Conservation (phyloP, 2,888 invertebrate species). For the Eremobia ochroleuca region DNA sequence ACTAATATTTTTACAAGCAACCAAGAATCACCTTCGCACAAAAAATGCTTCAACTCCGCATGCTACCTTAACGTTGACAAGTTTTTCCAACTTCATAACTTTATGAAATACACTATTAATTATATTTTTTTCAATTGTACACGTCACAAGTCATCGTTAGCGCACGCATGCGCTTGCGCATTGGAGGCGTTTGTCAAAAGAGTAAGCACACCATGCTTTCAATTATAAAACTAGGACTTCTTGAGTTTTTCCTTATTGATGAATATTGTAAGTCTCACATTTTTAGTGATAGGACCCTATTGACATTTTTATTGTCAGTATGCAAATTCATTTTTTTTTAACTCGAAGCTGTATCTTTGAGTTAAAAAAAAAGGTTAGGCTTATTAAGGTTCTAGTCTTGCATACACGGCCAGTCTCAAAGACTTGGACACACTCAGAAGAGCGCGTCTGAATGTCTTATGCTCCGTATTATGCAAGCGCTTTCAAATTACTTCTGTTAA, state of each 20-base stretch:
- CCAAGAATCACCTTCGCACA: background rate
- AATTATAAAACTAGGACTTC: background rate
- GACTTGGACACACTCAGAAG: background rate
- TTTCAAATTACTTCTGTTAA: background rate
- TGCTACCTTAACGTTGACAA: background rate
- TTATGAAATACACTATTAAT: conserved; percentile 47
- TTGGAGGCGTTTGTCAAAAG: conserved; percentile 18
- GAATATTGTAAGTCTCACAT: background rate
- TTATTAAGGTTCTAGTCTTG: background rate
- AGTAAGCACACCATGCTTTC: conserved; percentile 25
- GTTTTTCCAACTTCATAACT: conserved; percentile 26
- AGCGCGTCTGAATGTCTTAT: background rate
- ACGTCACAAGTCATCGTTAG: conserved; percentile 57
- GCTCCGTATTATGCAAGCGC: background rate
- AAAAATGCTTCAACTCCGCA: background rate
- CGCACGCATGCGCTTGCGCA: conserved; percentile 52
- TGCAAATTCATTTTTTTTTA: background rate
- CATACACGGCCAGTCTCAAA: background rate
- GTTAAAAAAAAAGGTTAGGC: too few species aligned
- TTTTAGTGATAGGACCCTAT: background rate
- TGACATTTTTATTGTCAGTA: background rate
- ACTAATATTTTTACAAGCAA: background rate
- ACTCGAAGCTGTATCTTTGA: too few species aligned
- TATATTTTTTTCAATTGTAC: conserved; percentile 45
- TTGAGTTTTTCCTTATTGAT: background rate